Conservation (phyloP, 1,140 invertebrate species). For the Bombus sibiricus region DNA sequence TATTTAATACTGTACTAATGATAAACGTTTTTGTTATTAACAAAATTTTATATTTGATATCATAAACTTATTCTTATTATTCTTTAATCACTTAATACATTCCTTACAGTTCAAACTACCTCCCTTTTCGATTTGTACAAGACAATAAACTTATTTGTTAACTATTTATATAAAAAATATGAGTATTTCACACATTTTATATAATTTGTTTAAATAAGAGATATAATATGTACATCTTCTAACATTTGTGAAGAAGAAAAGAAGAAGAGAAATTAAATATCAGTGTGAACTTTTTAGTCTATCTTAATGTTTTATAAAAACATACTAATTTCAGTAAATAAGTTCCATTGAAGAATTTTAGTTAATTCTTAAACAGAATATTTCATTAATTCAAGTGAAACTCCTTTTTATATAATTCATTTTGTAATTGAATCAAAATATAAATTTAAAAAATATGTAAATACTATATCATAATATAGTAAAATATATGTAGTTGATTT, state of each 20-base stretch:
- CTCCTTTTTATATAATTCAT: not conserved
- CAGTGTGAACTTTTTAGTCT: not conserved
- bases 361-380: not conserved
- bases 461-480: slow-evolving; percentile 28
- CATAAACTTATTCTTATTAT: slow-evolving; percentile 4
- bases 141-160: slow-evolving; percentile 54
- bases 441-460: slow-evolving; percentile 12
- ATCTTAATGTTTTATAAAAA: not conserved
- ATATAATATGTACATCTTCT: slow-evolving; percentile 34
- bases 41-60: slow-evolving; percentile 12
- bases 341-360: not conserved
- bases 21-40: not conserved
- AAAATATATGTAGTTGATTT: slow-evolving; percentile 22
- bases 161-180: slow-evolving; percentile 52
- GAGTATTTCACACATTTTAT: slow-evolving; percentile 28
- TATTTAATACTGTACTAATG: slow-evolving; percentile 22
- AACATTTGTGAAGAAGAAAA: slow-evolving; percentile 5
- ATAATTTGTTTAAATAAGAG: slow-evolving; percentile 48
- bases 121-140: slow-evolving; percentile 46
- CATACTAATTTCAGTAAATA: not conserved
- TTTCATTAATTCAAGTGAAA: not conserved
- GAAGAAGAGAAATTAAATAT: not conserved
- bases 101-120: slow-evolving; percentile 12
- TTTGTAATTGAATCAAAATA: not conserved
- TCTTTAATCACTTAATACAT: slow-evolving; percentile 13